These are phyloP conservation scores for Harpalus rubripes DNA, from an alignment of 2,888 invertebrate species.

Conservation along the genomic window DNA sequence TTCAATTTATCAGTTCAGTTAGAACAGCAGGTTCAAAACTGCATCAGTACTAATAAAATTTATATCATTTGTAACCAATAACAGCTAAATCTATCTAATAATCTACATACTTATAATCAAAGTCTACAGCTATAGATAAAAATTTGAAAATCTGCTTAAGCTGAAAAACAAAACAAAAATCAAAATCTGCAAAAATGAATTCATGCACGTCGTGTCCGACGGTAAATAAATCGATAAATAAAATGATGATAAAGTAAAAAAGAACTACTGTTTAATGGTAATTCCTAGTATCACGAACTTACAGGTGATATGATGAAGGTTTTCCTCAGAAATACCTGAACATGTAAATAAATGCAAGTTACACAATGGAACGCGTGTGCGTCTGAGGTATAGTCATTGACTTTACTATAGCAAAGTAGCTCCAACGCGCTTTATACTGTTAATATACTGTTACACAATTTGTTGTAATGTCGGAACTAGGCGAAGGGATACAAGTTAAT, in stretches of 20 bases:
- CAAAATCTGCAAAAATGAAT: conserved; percentile 69
- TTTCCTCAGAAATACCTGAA: conserved; percentile 76
- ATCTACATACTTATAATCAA: conserved; percentile 62
- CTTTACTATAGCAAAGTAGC: no score
- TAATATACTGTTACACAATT: no score
- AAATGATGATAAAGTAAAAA: conserved; percentile 53
- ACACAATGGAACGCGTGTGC: not conserved
- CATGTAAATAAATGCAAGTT: conserved; percentile 68
- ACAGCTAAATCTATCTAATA: conserved; percentile 65
- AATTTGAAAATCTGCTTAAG: conserved; percentile 67
- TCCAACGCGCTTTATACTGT: no score
- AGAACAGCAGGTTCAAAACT: conserved; percentile 62
- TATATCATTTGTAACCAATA: conserved; percentile 59
- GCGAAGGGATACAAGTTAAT: no score
- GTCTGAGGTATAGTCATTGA: not conserved
- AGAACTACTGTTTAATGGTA: conserved; percentile 64
- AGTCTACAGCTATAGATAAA: conserved; percentile 64
- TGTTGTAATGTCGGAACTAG: no score
- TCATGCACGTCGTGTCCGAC: conserved; percentile 58
- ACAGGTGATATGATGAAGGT: conserved; percentile 76
- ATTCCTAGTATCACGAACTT: conserved; percentile 72
- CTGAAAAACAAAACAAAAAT: conserved; percentile 71
- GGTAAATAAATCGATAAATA: conserved; percentile 58
- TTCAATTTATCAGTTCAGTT: conserved; percentile 15
- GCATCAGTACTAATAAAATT: conserved; percentile 58